These are phyloP conservation scores for Neopelma chrysocephalum DNA, from an alignment of 2,797 vertebrate species.

Conservation along the genomic window DNA sequence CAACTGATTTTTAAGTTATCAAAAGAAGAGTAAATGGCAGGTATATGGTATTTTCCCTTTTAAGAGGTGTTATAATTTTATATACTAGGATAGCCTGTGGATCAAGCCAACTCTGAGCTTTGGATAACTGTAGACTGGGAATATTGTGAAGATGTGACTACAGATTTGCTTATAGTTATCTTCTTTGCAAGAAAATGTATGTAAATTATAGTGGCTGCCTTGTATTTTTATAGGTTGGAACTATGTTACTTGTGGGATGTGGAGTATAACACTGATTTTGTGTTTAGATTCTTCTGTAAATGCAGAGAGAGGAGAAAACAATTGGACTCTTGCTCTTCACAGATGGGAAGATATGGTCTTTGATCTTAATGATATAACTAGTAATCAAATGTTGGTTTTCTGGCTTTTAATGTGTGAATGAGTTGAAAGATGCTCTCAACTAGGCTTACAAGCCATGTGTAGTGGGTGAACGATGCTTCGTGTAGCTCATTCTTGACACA, in stretches of 20 bases:
- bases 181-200: not conserved
- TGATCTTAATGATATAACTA: constrained; percentile 13
- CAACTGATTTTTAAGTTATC: not conserved
- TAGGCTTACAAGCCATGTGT: constrained; percentile 8
- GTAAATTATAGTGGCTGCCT: not conserved
- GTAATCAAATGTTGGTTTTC: constrained; percentile 1
- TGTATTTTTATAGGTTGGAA: not conserved
- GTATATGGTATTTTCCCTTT: not conserved
- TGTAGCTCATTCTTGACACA: not conserved
- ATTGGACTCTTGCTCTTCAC: not conserved
- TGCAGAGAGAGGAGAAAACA: not conserved
- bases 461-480: not conserved
- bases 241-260: not conserved
- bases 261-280: not conserved
- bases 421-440: constrained; percentile 20
- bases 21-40: not conserved
- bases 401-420: constrained; percentile 32
- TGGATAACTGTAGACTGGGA: not conserved
- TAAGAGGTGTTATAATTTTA: not conserved
- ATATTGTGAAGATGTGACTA: not conserved
- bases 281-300: not conserved
- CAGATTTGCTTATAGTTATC: not conserved
- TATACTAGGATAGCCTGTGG: not conserved
- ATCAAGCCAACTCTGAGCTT: not conserved
- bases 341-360: constrained; percentile 11